Evolutionary conservation across 2,797 vertebrate species (phyloP).

Genomic region (Chelon auratus): DNA sequence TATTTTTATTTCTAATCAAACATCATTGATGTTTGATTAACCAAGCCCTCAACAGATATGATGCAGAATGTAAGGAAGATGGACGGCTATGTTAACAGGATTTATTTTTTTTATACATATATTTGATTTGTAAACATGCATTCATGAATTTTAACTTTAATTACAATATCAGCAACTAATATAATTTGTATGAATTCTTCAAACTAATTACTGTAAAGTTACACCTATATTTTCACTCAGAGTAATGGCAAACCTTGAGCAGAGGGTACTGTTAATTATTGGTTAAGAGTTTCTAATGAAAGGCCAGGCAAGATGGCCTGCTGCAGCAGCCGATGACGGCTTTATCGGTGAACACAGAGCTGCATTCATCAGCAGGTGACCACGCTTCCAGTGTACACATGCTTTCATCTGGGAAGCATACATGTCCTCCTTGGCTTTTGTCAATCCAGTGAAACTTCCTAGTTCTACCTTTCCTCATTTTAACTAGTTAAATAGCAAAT

Average conservation of each 20-base stretch:
- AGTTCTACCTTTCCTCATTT: constrained; percentile 1
- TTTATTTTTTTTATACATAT: too few species aligned
- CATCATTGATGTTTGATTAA: too few species aligned
- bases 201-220: constrained; percentile 20
- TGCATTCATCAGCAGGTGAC: constrained; percentile 60
- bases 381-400: constrained; percentile 37
- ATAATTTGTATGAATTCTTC: not conserved
- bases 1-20: too few species aligned
- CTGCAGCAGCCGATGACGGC: constrained; percentile 21
- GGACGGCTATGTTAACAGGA: too few species aligned
- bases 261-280: constrained; percentile 53
- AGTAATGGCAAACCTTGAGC: constrained; percentile 16
- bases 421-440: constrained; percentile 6
- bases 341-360: constrained; percentile 65
- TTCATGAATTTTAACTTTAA: not conserved
- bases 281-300: constrained; percentile 51
- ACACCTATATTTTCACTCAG: not conserved
- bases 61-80: too few species aligned
- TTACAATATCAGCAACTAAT: not conserved
- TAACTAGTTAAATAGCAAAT: not conserved
- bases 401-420: constrained; percentile 42
- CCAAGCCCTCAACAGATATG: too few species aligned
- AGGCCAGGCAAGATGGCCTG: constrained; percentile 40
- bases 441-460: constrained; percentile 22
- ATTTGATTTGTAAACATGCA: too few species aligned